These are phyloP conservation scores for Nematopogon swammerdamellus DNA, from an alignment of 2,888 invertebrate species.

Conservation along the genomic window DNA sequence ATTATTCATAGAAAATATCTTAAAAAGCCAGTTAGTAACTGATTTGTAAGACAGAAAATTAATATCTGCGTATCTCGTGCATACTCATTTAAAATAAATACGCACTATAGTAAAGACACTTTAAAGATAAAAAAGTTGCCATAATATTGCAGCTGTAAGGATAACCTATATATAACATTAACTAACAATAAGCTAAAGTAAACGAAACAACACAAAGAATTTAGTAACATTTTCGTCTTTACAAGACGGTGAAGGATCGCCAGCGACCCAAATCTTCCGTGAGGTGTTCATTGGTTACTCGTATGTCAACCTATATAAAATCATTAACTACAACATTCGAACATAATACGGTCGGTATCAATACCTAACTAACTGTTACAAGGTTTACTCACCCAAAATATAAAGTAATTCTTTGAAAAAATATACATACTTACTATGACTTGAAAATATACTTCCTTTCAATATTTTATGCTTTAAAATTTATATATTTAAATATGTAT, in stretches of 20 bases:
- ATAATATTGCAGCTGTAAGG: background rate
- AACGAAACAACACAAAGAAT: background rate
- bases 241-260: slow-evolving; percentile 45
- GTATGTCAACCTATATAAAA: background rate
- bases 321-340: background rate
- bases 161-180: background rate
- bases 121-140: background rate
- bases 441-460: background rate
- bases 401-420: background rate
- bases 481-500: background rate
- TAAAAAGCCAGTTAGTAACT: background rate
- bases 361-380: background rate
- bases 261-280: slow-evolving; percentile 31
- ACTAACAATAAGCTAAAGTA: background rate
- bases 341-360: background rate
- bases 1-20: too few species aligned
- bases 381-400: background rate
- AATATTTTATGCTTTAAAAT: background rate
- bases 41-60: background rate
- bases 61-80: background rate
- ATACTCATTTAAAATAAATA: background rate
- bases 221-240: background rate
- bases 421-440: background rate
- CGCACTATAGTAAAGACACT: background rate
- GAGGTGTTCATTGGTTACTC: background rate